These are phyloP conservation scores for Pseudolaguvia tuberculata DNA, from an alignment of 2,113 vertebrate genomes.

Conservation along the genomic window DNA sequence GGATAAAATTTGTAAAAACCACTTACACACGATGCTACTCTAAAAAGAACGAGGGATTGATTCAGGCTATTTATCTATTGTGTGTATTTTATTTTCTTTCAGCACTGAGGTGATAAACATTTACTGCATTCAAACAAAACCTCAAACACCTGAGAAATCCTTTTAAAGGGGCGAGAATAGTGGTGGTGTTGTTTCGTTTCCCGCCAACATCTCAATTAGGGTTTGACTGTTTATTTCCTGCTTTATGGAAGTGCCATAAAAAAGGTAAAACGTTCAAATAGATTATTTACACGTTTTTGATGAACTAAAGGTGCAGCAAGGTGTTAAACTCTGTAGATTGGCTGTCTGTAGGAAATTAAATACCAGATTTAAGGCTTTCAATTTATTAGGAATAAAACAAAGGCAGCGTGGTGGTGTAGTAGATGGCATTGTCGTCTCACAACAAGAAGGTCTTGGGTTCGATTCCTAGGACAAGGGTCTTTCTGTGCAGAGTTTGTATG, in stretches of 20 bases:
- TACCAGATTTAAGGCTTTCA: too few species aligned
- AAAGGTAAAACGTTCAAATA: background rate
- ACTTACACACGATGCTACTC: background rate
- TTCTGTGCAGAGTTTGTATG: too few species aligned
- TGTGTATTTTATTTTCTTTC: background rate
- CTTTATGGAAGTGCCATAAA: background rate
- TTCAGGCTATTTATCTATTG: background rate
- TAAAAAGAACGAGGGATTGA: background rate
- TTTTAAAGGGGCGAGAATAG: background rate
- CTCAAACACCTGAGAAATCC: background rate
- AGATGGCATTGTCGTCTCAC: too few species aligned
- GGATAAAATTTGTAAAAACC: background rate
- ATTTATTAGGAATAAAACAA: background rate
- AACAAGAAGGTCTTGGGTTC: too few species aligned
- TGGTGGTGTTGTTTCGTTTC: background rate
- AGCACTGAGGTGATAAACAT: background rate
- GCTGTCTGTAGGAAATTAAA: background rate
- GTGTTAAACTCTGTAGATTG: too few species aligned
- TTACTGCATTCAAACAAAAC: background rate
- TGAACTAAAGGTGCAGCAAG: background rate
- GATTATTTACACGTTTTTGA: background rate
- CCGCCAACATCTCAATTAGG: background rate
- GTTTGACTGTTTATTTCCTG: background rate
- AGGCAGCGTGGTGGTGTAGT: background rate
- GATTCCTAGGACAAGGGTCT: too few species aligned